Percentiles rank a stretch among this genome's conserved stretches.
phyloP scores from a whole-genome alignment of 2,888 invertebrate species.

The Orthonychiurus folsomi region DNA sequence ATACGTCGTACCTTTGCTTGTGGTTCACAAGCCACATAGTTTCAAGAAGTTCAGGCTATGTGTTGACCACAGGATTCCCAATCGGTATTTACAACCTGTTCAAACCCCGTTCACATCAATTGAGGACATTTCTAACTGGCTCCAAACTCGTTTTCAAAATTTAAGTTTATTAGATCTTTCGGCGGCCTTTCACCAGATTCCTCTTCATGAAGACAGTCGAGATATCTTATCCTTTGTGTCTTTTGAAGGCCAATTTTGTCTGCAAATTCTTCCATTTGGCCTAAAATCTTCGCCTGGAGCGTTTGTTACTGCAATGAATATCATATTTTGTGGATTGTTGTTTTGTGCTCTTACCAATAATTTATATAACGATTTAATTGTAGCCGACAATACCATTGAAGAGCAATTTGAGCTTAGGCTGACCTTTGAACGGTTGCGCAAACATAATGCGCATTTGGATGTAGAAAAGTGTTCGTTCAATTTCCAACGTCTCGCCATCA shows the following conservation, averaged over 20 bases:
- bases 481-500: background rate
- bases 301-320: background rate
- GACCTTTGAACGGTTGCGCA: background rate
- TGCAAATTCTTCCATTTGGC: background rate
- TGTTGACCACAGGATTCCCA: background rate
- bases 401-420: background rate
- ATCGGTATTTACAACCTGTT: background rate
- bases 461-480: background rate
- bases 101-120: background rate
- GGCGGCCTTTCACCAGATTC: background rate
- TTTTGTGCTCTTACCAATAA: background rate
- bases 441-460: background rate
- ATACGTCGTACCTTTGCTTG: background rate
- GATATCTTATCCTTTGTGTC: background rate
- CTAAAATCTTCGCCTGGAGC: background rate
- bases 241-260: background rate
- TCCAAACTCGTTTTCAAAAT: background rate
- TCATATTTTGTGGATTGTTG: background rate
- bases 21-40: background rate
- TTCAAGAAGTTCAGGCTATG: background rate
- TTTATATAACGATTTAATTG: background rate
- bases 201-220: background rate
- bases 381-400: background rate
- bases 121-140: background rate
- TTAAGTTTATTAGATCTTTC: background rate